These are phyloP conservation scores for Xenopus petersii DNA, from an alignment of 2,797 vertebrate species.

Conservation along the genomic window DNA sequence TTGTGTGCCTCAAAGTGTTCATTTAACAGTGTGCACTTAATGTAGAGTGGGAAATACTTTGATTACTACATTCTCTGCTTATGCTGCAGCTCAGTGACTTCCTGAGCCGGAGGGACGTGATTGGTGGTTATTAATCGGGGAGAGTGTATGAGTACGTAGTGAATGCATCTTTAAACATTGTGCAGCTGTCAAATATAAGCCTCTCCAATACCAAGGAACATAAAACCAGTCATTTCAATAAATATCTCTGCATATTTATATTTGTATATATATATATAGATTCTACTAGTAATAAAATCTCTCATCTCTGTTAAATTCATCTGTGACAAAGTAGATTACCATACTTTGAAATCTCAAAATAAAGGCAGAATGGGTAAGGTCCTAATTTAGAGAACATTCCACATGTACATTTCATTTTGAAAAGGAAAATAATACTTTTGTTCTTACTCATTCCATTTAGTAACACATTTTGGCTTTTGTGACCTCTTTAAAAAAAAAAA, in stretches of 20 bases:
- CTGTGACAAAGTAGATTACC: constrained; percentile 72
- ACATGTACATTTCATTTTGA: constrained; percentile 11
- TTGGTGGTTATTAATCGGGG: background rate
- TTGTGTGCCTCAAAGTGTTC: background rate
- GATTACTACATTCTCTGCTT: background rate
- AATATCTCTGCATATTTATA: constrained; percentile 79
- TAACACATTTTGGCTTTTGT: constrained; percentile 62
- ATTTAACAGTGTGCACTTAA: background rate
- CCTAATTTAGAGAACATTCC: constrained; percentile 25
- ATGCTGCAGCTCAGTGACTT: background rate
- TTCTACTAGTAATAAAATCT: constrained; percentile 77
- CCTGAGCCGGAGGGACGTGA: background rate
- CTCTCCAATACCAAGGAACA: constrained; percentile 68
- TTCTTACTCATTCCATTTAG: constrained; percentile 36
- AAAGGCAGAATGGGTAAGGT: constrained; percentile 54
- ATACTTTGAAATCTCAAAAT: constrained; percentile 62
- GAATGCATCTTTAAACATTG: constrained; percentile 3
- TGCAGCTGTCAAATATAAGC: constrained; percentile 58
- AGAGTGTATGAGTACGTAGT: background rate
- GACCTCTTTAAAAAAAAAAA: constrained; percentile 36
- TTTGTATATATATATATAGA: constrained; percentile 61
- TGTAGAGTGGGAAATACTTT: background rate
- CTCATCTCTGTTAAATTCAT: constrained; percentile 60
- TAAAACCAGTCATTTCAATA: constrained; percentile 58
- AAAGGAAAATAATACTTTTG: constrained; percentile 28